phyloP scores from a whole-genome alignment of 2,888 invertebrate genomes.

The Drosophila borealis region DNA sequence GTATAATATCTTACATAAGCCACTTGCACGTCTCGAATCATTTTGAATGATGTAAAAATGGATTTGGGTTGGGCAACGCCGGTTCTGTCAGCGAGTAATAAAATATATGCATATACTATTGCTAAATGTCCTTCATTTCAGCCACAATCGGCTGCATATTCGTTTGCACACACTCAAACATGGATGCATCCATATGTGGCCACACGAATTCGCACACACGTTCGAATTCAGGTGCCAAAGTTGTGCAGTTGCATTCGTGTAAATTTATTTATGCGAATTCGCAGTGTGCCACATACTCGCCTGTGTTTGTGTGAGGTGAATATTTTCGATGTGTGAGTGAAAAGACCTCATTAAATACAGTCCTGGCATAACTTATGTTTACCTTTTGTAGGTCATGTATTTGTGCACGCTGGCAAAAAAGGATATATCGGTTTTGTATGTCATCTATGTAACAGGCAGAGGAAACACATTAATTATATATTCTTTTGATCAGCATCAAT shows the following conservation, averaged over 20 bases:
- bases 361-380: neutral
- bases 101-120: slow-evolving; percentile 6
- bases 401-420: neutral
- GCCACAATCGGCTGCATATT: slow-evolving; percentile 3
- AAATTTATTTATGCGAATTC: slow-evolving; percentile 72
- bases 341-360: no score
- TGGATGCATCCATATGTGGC: slow-evolving; percentile 2
- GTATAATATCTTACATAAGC: no score
- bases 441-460: no score
- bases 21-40: no score
- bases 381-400: slow-evolving; percentile 22
- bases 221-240: slow-evolving; percentile 67
- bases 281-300: slow-evolving; percentile 35
- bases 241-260: slow-evolving; percentile 62
- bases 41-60: no score
- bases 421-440: no score
- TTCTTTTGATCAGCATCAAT: no score
- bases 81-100: no score
- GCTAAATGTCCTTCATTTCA: neutral
- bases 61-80: no score
- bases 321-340: neutral
- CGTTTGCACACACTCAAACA: slow-evolving; percentile 5
- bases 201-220: slow-evolving; percentile 28
- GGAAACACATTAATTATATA: no score
- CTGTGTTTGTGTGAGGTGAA: slow-evolving; percentile 3